phyloP scores from a whole-genome alignment of 1,140 invertebrate genomes.

The Geopemphigus sp. region DNA sequence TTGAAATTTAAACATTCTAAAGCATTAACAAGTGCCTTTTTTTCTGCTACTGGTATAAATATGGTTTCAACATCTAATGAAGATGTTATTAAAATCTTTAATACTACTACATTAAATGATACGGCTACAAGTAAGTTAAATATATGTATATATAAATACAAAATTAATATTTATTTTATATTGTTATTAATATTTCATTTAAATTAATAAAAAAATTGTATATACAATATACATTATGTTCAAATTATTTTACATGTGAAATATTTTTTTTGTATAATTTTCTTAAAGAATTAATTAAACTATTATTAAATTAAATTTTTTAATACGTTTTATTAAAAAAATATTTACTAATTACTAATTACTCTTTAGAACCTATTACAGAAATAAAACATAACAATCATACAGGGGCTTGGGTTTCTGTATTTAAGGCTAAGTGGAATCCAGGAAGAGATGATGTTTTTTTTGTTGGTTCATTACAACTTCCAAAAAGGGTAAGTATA shows the following conservation, averaged over 20 bases:
- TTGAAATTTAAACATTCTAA: constrained; percentile 32
- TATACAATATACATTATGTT: too few relatives aligned
- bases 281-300: too few relatives aligned
- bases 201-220: too few relatives aligned
- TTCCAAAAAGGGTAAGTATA: constrained; percentile 50
- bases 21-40: constrained; percentile 53
- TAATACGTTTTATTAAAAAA: neutral
- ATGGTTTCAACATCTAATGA: constrained; percentile 53
- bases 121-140: neutral
- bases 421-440: constrained; percentile 52
- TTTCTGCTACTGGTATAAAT: constrained; percentile 52
- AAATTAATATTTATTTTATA: too few relatives aligned
- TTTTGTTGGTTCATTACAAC: constrained; percentile 50
- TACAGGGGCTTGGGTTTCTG: constrained; percentile 52
- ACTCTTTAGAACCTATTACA: constrained; percentile 35
- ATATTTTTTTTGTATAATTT: too few relatives aligned
- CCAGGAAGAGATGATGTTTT: constrained; percentile 51
- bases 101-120: constrained; percentile 25
- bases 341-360: constrained; percentile 16
- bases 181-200: too few relatives aligned
- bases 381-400: constrained; percentile 51
- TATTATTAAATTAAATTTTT: too few relatives aligned
- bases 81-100: constrained; percentile 52
- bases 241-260: too few relatives aligned
- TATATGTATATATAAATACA: neutral